Base-by-base conservation (phyloP, 92 coral and sea anemone genomes). In the Bergia puertoricense region DNA sequence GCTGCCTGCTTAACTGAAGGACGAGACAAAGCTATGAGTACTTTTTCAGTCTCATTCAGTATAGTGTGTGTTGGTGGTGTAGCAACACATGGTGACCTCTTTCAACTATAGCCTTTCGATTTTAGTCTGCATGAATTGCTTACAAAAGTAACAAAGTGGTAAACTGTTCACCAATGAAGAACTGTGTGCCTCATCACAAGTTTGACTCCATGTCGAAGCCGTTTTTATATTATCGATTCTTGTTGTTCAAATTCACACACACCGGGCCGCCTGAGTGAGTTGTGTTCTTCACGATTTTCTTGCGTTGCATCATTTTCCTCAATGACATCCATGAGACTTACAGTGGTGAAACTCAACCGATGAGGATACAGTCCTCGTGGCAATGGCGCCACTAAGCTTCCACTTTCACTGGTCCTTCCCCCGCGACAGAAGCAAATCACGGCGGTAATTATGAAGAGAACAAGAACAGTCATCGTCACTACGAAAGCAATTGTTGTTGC, bases 381-480 rank as follows among this genome's bases (percentile, higher is more conserved):
- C 65, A 71, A 13, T 50, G 87, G 87, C 59, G 78, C 45, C 48
- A 84, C 87, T 8, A 72, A 37, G 41, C 62, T 71, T 15, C 87
- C 87, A 23, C 79, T 54, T 15, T 50, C 79, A 39, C 87, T 84
- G 36, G 43, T 84, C 56, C 77, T 84, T 15, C 87, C 87, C 7
- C 87, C 66, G 45, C 79, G 48, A 84, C 87, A 84, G 38, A 84
- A 84, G 41, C 87, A 84, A 46, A 84, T 36, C 23, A 84, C 87
- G 3, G 78, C 87, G n/a, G 36, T 84, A 36, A 84, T 51, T 20
- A 84, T 69, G 44, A 84, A 72, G 40, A 84, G 87, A 30, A 71
- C 87, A 14, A 84, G 87, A 30, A 84, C 67, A 18, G 87, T 84
- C 87, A 84, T 71, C 4, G 87, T 84, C 0, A 84, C 62, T 16